Evolutionary conservation across 2,797 vertebrate genomes (phyloP).

Genomic region (Myotis myotis): DNA sequence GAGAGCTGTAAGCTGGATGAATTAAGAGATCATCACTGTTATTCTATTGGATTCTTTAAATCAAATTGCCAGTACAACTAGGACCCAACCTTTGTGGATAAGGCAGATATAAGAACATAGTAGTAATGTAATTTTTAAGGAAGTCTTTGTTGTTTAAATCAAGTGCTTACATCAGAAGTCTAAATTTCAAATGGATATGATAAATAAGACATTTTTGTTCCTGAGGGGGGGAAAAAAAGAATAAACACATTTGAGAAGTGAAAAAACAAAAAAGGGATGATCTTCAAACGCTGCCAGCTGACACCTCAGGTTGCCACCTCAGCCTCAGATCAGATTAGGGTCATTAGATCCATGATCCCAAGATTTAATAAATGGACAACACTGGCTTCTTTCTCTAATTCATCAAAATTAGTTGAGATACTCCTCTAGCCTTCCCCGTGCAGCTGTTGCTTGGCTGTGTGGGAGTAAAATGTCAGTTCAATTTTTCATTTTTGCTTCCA

Average conservation of each 20-base stretch:
- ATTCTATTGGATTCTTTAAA: slow-evolving; percentile 40
- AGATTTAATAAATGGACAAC: not conserved
- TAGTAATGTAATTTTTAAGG: slow-evolving; percentile 22
- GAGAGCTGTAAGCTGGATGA: slow-evolving; percentile 52
- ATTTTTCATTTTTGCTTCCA: slow-evolving; percentile 47
- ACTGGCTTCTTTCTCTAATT: not conserved
- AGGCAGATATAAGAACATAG: not conserved
- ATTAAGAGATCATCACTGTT: slow-evolving; percentile 39
- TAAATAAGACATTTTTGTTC: not conserved
- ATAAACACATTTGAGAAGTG: not conserved
- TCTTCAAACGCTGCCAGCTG: not conserved
- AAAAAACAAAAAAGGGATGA: not conserved
- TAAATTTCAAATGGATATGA: not conserved
- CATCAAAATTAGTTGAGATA: slow-evolving; percentile 18
- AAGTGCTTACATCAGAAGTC: slow-evolving; percentile 4
- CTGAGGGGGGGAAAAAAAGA: not conserved
- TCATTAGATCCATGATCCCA: not conserved
- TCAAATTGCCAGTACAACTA: slow-evolving; percentile 38
- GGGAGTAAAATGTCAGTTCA: not conserved
- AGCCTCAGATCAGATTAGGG: not conserved
- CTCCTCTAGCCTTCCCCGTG: not conserved
- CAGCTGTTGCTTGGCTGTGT: not conserved
- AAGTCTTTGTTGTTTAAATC: not conserved
- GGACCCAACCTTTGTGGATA: slow-evolving; percentile 25
- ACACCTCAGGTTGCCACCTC: not conserved